Evolutionary conservation across 2,888 invertebrate species (phyloP).

Genomic region (Globia sparganii): DNA sequence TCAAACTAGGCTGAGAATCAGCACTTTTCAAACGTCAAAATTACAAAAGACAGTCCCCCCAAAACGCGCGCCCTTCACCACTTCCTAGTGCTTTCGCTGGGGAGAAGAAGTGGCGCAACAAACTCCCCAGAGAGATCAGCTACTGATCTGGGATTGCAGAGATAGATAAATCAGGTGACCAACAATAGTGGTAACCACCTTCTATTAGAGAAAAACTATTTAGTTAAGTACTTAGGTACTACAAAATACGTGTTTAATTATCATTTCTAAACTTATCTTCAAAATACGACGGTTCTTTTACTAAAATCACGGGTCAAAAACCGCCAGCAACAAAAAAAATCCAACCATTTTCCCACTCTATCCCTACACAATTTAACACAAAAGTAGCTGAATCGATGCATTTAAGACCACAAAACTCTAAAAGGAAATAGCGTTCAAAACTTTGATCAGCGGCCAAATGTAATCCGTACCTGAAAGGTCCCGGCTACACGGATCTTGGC

Average conservation of each 20-base stretch:
- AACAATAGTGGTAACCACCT: neutral
- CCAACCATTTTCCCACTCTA: conserved; percentile 8
- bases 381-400: conserved; percentile 67
- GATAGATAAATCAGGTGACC: neutral
- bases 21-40: no score
- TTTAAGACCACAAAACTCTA: conserved; percentile 71
- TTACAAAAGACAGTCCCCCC: no score
- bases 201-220: neutral
- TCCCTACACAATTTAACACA: conserved; percentile 56
- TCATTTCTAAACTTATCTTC: neutral
- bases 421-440: conserved; percentile 74
- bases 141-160: neutral
- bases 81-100: no score
- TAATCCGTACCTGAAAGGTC: conserved; percentile 80
- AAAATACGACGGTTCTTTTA: neutral
- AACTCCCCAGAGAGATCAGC: no score
- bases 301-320: neutral
- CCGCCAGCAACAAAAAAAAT: neutral
- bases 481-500: conserved; percentile 83
- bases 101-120: no score
- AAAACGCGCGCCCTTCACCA: no score
- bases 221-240: neutral
- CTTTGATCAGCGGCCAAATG: conserved; percentile 84
- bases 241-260: neutral
- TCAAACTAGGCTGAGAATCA: no score